Percentiles rank a stretch among this genome's conserved stretches.
These are phyloP conservation scores for Lampris megalopsis DNA, from an alignment of 2,113 vertebrate genomes.

Conservation along the genomic window DNA sequence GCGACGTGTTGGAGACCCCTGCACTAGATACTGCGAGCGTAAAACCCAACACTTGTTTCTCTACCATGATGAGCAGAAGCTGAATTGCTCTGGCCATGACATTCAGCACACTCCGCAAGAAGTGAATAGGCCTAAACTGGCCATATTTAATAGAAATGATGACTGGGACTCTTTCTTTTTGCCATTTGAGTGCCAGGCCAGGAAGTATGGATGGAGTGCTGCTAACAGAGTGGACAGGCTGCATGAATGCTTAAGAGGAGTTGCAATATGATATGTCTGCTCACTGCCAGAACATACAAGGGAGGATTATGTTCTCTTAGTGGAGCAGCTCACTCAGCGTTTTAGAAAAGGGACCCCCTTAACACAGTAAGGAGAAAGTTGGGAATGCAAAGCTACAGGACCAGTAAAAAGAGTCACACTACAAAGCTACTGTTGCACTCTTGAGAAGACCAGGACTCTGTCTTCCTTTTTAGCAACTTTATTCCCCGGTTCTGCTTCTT, in stretches of 20 bases:
- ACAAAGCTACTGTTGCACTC: background rate
- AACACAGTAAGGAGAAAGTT: constrained; percentile 17
- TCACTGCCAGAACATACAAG: constrained; percentile 18
- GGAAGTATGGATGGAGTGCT: background rate
- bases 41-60: background rate
- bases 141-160: constrained; percentile 28
- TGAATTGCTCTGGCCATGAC: background rate
- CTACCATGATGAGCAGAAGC: background rate
- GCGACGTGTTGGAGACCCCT: no score
- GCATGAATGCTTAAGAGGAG: background rate
- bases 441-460: no score
- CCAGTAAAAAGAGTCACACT: background rate
- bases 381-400: background rate
- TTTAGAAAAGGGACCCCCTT: constrained; percentile 17
- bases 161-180: constrained; percentile 28
- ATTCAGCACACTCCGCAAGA: constrained; percentile 3
- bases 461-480: no score
- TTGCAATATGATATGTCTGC: constrained; percentile 6
- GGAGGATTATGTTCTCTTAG: constrained; percentile 24
- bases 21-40: background rate
- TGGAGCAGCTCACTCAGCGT: constrained; percentile 17
- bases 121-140: constrained; percentile 9
- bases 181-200: constrained; percentile 27
- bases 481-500: no score
- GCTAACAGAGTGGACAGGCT: no score